Percentiles rank a stretch among this genome's conserved stretches.
These are phyloP conservation scores for Osmerus eperlanus DNA, from an alignment of 2,113 vertebrate species.

Conservation along the genomic window DNA sequence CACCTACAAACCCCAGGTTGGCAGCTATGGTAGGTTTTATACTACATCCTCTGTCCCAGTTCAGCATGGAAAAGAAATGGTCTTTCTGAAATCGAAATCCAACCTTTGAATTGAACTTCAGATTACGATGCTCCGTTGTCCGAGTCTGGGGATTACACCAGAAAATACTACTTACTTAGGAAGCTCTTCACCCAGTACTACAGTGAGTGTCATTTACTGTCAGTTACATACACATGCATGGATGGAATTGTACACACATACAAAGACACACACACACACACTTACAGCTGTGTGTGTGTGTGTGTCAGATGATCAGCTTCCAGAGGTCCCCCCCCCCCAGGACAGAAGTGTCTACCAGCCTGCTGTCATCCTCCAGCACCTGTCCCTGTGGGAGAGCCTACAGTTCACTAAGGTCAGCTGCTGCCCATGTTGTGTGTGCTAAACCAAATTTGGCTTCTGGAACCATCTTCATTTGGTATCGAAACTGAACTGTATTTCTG, in stretches of 20 bases:
- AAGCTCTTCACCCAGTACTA: constrained; percentile 75
- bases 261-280: background rate
- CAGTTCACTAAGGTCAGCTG: constrained; percentile 69
- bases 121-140: constrained; percentile 90
- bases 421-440: background rate
- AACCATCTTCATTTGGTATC: too few relatives aligned
- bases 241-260: too few relatives aligned
- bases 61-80: background rate
- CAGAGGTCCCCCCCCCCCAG: constrained; percentile 52
- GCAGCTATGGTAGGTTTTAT: constrained; percentile 82
- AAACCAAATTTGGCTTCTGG: background rate
- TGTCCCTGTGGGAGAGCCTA: constrained; percentile 86
- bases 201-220: constrained; percentile 63
- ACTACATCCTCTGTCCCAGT: background rate
- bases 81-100: background rate
- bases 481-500: background rate
- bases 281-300: background rate
- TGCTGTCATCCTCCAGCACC: constrained; percentile 65
- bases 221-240: too few relatives aligned
- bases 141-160: constrained; percentile 87
- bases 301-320: constrained; percentile 55
- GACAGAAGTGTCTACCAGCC: constrained; percentile 50
- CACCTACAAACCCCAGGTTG: constrained; percentile 82
- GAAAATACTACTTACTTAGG: constrained; percentile 82
- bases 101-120: constrained; percentile 49